phyloP scores from a whole-genome alignment of 2,888 invertebrate genomes.

The Ryuthela nishihirai region DNA sequence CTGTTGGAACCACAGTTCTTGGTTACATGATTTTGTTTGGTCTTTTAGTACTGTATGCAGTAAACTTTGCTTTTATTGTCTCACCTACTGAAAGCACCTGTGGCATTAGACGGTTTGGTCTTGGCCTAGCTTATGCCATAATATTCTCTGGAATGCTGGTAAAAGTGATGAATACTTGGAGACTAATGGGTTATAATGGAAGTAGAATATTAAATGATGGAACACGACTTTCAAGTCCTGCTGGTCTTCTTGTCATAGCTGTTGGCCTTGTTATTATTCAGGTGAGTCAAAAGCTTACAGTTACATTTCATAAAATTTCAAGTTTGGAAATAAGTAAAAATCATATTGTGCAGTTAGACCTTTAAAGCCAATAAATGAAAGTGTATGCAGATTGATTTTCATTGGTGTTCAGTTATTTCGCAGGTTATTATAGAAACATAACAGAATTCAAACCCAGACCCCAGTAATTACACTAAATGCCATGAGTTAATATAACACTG shows the following conservation, averaged over 20 bases:
- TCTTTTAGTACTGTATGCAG: slow-evolving; percentile 50
- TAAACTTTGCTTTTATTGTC: slow-evolving; percentile 52
- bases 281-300: slow-evolving; percentile 9
- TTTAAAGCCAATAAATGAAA: too few relatives aligned
- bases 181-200: slow-evolving; percentile 44
- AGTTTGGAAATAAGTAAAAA: too few relatives aligned
- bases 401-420: too few relatives aligned
- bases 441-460: too few relatives aligned
- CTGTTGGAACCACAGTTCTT: slow-evolving; percentile 49
- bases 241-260: slow-evolving; percentile 50
- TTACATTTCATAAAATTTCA: not conserved
- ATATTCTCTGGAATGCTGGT: slow-evolving; percentile 53
- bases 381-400: too few relatives aligned
- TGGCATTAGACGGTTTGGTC: slow-evolving; percentile 51
- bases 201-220: slow-evolving; percentile 43
- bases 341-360: too few relatives aligned
- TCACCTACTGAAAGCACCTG: slow-evolving; percentile 51
- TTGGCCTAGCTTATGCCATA: slow-evolving; percentile 52
- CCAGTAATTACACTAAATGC: too few relatives aligned
- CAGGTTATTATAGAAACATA: too few relatives aligned
- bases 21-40: slow-evolving; percentile 53
- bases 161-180: slow-evolving; percentile 52
- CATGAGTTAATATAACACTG: too few relatives aligned
- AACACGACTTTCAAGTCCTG: slow-evolving; percentile 48
- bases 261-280: slow-evolving; percentile 50